Conservation (phyloP, 2,888 invertebrate genomes). For the Nomada goodeniana region DNA sequence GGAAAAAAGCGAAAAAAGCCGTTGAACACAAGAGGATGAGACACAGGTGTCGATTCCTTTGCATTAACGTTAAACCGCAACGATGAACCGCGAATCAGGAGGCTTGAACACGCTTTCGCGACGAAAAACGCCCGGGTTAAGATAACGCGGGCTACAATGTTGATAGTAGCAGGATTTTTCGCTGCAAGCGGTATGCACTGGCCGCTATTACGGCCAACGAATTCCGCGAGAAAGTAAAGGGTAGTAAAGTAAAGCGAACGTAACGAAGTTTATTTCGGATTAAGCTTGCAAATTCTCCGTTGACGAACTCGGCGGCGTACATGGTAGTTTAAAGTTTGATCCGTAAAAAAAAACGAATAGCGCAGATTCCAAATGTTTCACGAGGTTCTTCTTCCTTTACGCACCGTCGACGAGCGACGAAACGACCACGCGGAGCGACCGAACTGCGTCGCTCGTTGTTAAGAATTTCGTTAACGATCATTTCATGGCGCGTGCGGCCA, state of each 20-base stretch:
- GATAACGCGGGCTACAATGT: conserved; percentile 11
- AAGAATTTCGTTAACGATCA: conserved; percentile 33
- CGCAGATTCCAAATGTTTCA: background rate
- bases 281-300: background rate
- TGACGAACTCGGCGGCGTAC: background rate
- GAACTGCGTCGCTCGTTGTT: background rate
- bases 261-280: background rate
- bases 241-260: background rate
- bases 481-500: background rate
- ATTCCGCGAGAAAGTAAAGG: background rate
- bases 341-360: background rate
- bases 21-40: background rate
- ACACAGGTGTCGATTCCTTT: conserved; percentile 8
- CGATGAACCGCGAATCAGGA: conserved; percentile 17
- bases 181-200: background rate
- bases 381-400: background rate
- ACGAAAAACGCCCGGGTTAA: background rate
- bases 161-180: conserved; percentile 35
- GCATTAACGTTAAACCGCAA: conserved; percentile 28
- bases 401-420: background rate
- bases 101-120: conserved; percentile 11
- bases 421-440: background rate
- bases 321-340: background rate
- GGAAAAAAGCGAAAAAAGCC: background rate
- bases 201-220: conserved; percentile 12